phyloP scores from a whole-genome alignment of 2,888 invertebrate genomes.

The Merodon equestris region DNA sequence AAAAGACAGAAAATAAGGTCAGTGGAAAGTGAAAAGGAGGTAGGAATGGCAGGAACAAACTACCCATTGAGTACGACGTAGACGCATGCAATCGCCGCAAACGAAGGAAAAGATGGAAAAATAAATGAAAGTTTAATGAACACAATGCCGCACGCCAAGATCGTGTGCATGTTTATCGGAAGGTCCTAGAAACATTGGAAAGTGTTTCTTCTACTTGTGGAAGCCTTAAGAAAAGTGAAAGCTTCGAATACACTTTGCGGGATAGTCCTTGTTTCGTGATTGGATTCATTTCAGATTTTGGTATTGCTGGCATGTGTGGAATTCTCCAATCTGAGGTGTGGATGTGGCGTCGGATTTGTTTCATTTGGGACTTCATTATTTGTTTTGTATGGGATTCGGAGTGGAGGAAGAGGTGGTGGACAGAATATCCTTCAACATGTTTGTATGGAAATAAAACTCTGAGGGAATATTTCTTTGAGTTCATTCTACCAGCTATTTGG shows the following conservation, averaged over 20 bases:
- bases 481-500: too few species aligned
- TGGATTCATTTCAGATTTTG: slow-evolving; percentile 67
- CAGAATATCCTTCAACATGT: too few species aligned
- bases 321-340: slow-evolving; percentile 8
- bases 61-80: slow-evolving; percentile 27
- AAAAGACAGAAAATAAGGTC: slow-evolving; percentile 49
- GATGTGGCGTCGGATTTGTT: too few species aligned
- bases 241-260: slow-evolving; percentile 23
- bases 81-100: slow-evolving; percentile 9
- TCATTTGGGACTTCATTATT: too few species aligned
- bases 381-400: too few species aligned
- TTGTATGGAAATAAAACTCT: too few species aligned
- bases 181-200: not conserved
- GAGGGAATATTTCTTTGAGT: too few species aligned
- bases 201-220: slow-evolving; percentile 21
- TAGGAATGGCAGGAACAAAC: not conserved
- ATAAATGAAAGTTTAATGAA: slow-evolving; percentile 62
- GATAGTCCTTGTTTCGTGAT: slow-evolving; percentile 46
- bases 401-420: too few species aligned
- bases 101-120: slow-evolving; percentile 11
- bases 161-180: too few species aligned
- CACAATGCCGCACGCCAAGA: too few species aligned
- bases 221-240: slow-evolving; percentile 63
- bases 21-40: slow-evolving; percentile 34
- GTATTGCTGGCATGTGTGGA: slow-evolving; percentile 26